Base-by-base conservation (phyloP, 1,140 invertebrate species). In the Pteromalus puparum region DNA sequence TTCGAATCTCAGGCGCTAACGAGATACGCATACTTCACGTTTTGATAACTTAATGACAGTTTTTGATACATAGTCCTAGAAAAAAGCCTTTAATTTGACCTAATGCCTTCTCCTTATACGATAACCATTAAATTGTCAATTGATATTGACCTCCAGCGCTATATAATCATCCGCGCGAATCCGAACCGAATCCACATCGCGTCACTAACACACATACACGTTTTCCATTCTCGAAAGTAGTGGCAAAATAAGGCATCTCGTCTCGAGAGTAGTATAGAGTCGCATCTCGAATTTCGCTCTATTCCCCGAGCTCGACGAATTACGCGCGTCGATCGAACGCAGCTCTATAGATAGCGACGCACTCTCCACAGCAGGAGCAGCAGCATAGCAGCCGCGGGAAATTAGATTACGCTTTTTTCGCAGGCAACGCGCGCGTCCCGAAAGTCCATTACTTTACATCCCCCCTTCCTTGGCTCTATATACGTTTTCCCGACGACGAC, bases 351-450 rank as follows among this genome's bases (percentile, higher is more conserved):
- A 34, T 34, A 34, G 42, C 42, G 9, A 13, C 42, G 46, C 73
- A n/a, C 53, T 70, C 78, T 48, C 72, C 42, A 72, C 9, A 42
- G 38, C 30, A 34, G 30, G 2, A 34, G 81, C 84, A 74, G 21
- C 28, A 24, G 73, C 73, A 53, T n/a, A 24, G 73, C 73, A 53
- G 53, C 46, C 48, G 79, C 70, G 79, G 82, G n/a, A 82, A 70
- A 81, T 81, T 81, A 81, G 24, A 81, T 81, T 81, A 81, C n/a
- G 30, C 28, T 81, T 81, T 80, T 80, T 80, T 67, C n/a, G 24
- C 28, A 10, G 13, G 1, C n/a, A 13, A 21, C 53, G 34, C 18
- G 26, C 38, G 42, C 34, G 48, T 76, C 26, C 65, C 73, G 65
- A 81, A 81, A 81, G 67, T 72, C 38, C 78, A 81, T 81, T 81